phyloP scores from a whole-genome alignment of 1,140 invertebrate genomes.

The Batillaria attramentaria region DNA sequence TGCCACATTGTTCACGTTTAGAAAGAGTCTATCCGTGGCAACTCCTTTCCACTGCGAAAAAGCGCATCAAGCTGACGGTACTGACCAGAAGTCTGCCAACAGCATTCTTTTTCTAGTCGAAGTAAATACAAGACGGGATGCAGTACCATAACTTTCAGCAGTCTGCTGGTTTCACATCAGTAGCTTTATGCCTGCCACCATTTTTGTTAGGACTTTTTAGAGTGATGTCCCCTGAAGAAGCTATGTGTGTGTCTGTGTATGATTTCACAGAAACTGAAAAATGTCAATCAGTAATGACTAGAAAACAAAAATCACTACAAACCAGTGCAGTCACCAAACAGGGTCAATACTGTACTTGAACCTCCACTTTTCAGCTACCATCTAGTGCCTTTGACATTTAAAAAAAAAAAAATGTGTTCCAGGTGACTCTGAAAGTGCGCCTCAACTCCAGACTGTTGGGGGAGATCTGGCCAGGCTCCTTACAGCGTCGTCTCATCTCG shows the following conservation, averaged over 20 bases:
- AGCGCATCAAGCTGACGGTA: too few relatives aligned
- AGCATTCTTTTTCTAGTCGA: too few relatives aligned
- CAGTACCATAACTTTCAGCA: too few relatives aligned
- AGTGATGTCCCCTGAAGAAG: too few relatives aligned
- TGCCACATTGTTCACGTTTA: background rate
- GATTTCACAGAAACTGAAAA: background rate
- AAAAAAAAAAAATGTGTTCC: background rate
- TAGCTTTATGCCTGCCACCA: background rate
- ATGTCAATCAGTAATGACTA: background rate
- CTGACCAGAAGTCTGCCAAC: too few relatives aligned
- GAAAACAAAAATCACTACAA: background rate
- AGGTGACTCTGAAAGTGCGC: constrained; percentile 20
- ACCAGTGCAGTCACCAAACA: background rate
- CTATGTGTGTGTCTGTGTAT: background rate
- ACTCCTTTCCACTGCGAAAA: background rate
- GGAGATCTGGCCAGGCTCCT: background rate
- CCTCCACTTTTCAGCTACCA: background rate
- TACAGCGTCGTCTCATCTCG: constrained; percentile 21
- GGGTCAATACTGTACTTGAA: background rate
- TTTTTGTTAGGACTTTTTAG: too few relatives aligned
- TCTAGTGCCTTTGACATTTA: background rate
- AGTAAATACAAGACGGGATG: too few relatives aligned
- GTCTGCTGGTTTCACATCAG: too few relatives aligned
- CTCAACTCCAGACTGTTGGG: background rate
- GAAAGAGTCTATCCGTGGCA: too few relatives aligned